A percentile compares a stretch with the other conserved stretches of the same genome.
These are phyloP conservation scores for Columba livia DNA, from an alignment of 2,113 vertebrate species.

Conservation along the genomic window DNA sequence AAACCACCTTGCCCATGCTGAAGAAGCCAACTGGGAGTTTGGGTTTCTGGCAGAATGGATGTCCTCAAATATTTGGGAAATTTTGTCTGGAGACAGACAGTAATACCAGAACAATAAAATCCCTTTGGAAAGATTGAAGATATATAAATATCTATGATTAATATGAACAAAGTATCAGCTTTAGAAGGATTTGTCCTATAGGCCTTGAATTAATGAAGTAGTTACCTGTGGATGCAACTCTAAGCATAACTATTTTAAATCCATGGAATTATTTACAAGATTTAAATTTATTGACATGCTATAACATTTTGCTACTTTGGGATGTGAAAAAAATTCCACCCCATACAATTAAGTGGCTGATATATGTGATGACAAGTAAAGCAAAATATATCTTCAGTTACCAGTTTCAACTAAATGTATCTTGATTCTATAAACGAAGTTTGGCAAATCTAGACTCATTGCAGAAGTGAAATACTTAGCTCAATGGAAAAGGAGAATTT, in stretches of 20 bases:
- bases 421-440: not conserved
- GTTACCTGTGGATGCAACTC: not conserved
- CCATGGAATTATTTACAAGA: not conserved
- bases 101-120: not conserved
- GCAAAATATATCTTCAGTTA: not conserved
- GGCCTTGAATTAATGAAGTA: not conserved
- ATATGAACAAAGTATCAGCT: not conserved
- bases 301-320: not conserved
- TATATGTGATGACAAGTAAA: not conserved
- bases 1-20: not conserved
- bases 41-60: not conserved
- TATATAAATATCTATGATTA: not conserved
- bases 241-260: not conserved
- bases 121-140: not conserved
- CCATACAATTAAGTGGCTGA: not conserved
- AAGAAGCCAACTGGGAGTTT: accelerated
- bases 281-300: not conserved
- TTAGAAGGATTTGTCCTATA: not conserved
- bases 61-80: not conserved
- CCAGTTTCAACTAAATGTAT: not conserved
- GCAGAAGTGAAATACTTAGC: not conserved
- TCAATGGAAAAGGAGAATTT: not conserved
- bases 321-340: not conserved
- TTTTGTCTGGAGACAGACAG: not conserved
- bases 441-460: not conserved